Evolutionary conservation across 2,797 vertebrate genomes (phyloP), one percentile per base, ranked within the genome.

Genomic region (Chelmon rostratus): DNA sequence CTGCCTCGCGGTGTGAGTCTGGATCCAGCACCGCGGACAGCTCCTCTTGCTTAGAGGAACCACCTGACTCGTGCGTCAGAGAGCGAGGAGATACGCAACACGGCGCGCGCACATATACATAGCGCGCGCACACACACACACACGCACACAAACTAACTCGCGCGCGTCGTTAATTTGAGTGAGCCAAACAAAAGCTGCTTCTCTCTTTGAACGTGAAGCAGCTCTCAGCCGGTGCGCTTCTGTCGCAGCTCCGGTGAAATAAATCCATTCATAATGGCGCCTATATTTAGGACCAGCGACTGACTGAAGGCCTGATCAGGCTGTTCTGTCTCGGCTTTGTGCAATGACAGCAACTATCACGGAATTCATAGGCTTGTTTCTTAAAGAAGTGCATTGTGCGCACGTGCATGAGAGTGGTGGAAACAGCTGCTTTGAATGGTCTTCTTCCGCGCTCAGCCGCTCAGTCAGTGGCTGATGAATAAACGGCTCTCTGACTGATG

Each of bases 11-110:
- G 66, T 42, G 90, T 72, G 88, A 92, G 78, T 87, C 82, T 88
- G 91, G 61, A 91, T 91, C 97, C 97, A 98, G 97, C 92, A 97
- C 97, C 94, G 78, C 76, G 97, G 97, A 97, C 96, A 98, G 97
- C 96, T 96, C 96, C 95, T 91, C 88, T 8, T n/a, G 76, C 90
- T 94, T 92, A 86, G 86, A 93, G 76, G 54, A 37, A 69, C 90
- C 94, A 93, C 91, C 84, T 94, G 93, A 93, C 90, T 86, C 78
- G 73, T 94, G 91, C 95, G 95, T 96, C 95, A 96, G 11, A 68
- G 72, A 28, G 35, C 46, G 35, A 70, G 82, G 61, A 56, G 58
- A 81, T 88, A 91, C 92, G 92, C 82, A 93, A 84, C 73, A 46
- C 28, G 42, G 31, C 53, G 25, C 40, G 6, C 78, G 16, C 61